These are phyloP conservation scores for Melinaea menophilus DNA, from an alignment of 2,888 invertebrate genomes.

Conservation along the genomic window DNA sequence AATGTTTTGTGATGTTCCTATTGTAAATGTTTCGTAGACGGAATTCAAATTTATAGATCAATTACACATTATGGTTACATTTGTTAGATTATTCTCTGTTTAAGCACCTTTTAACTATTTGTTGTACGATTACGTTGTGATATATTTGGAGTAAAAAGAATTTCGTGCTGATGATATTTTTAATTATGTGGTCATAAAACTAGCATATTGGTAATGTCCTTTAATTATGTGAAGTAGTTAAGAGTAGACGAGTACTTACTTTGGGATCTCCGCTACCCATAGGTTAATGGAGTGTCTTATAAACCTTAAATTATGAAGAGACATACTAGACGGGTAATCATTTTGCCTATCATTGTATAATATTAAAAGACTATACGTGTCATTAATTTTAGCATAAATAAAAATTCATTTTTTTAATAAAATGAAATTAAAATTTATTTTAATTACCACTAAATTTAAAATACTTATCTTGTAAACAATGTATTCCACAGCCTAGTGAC, in stretches of 20 bases:
- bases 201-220: background rate
- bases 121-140: too few species aligned
- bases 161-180: too few species aligned
- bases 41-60: constrained; percentile 20
- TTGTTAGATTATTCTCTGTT: constrained; percentile 25
- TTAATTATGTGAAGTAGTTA: background rate
- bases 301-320: background rate
- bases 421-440: too few species aligned
- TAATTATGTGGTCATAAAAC: background rate
- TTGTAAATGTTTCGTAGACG: constrained; percentile 26
- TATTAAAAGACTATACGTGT: background rate
- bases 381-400: too few species aligned
- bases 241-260: constrained; percentile 3
- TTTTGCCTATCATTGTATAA: background rate
- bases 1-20: constrained; percentile 29
- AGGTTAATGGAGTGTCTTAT: constrained; percentile 4
- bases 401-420: too few species aligned
- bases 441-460: too few species aligned
- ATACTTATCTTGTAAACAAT: too few species aligned
- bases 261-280: background rate
- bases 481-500: too few species aligned
- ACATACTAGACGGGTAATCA: background rate
- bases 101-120: background rate
- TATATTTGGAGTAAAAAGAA: too few species aligned
- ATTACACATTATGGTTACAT: constrained; percentile 22